Base-by-base conservation (phyloP, 2,113 vertebrate genomes). In the Speoplatyrhinus poulsoni region DNA sequence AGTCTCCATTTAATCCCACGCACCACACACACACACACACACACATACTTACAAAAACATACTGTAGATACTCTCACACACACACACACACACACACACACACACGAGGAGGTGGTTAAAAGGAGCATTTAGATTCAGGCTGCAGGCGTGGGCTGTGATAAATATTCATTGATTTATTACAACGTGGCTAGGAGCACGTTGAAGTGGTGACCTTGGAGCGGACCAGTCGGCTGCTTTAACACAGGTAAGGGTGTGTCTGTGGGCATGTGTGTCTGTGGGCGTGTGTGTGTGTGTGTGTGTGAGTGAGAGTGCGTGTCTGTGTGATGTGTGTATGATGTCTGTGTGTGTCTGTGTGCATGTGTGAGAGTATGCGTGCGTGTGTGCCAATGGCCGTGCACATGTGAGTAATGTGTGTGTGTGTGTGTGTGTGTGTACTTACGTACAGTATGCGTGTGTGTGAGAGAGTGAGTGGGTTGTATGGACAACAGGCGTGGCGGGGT, bases 151-250 rank as follows among this genome's bases (percentile, higher is more conserved):
- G 73, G 82, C 80, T 71, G 78, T 80, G 77, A 88, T 92, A 89
- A 91, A 92, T 92, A 92, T 92, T 91, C 87, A 93, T 89, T 85
- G 91, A 87, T 91, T 90, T 90, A 91, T 92, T 92, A 85, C 90
- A 91, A 90, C 59, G 63, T 84, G 76, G 87, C 88, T 89, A 72
- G 63, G 74, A 91, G 87, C 85, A 75, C 65, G 85, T 85, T 85
- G 80, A 85, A 90, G 87, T 85, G 77, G 83, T 77, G 90, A 92
- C 91, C 90, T 92, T 90, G 82, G 72, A 83, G 67, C 65, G 62
- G 79, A 13, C 49, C 72, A 74, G 75, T 73, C 62, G 77, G 65
- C 71, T 65, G 80, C 72, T 82, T 89, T 75, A 70, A 80, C 76
- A 65, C 69, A 85, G 84, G 87, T 88, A 82, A 85, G 4, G 36